Base-by-base conservation (phyloP, 2,888 invertebrate genomes). In the Phalera bucephala region DNA sequence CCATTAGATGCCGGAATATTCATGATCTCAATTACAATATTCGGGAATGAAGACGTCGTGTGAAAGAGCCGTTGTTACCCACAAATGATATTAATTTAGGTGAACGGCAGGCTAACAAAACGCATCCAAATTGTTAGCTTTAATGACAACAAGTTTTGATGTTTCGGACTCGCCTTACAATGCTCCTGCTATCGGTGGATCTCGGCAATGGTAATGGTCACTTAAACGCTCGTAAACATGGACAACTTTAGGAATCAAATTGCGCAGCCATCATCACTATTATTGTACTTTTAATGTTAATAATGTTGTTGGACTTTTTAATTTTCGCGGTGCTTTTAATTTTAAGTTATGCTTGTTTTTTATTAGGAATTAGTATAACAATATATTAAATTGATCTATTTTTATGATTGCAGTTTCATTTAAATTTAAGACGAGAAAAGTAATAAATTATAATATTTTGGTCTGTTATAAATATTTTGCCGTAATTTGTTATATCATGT, bases 41-140 rank as follows among this genome's bases (percentile, higher is more conserved):
- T 56, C 43, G 59, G 64, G 69, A 72, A 87, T 85, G 75, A 84
- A 88, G 86, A 83, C 84, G 87, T 86, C 86, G 85, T 83, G 84
- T 85, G 83, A 86, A 86, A 76, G 67, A 68, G 71, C 63, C 62
- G 72, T 72, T 71, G 75, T 80, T 74, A 72, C 58, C 58, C 57
- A 66, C 70, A 77, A 80, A 85, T 80, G 68, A 81, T 85, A 85
- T 86, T 83, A 83, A 86, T 87, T 87, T 82, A 57, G 65, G 69
- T 57, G 57, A 68, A 62, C 64, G 57, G 60, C 64, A 68, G 70
- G 64, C 69, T 68, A 64, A 72, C 73, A 72, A 74, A 79, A 75
- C 72, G 74, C 72, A 66, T 76, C 63, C 58, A 74, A 81, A 77
- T 73, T 72, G 75, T 64, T 61, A 58, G 54, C 62, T 60, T 42